Conservation (phyloP, 2,888 invertebrate species). For the Nymphalis c-album region DNA sequence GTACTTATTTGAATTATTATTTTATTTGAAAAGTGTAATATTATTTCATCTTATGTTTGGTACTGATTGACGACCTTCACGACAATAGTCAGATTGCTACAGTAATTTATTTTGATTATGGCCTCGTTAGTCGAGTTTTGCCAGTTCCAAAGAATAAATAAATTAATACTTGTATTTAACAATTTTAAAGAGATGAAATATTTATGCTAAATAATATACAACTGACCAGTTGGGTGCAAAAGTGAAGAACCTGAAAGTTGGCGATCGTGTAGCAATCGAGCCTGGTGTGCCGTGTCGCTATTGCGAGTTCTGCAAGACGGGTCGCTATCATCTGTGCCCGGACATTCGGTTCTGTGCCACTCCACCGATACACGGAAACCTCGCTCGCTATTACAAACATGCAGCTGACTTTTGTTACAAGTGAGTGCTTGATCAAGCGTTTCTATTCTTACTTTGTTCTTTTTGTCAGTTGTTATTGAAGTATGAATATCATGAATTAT, state of each 20-base stretch:
- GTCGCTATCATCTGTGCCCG: slow-evolving; percentile 94
- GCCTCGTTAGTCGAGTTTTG: no score
- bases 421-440: slow-evolving; percentile 60
- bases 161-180: background rate
- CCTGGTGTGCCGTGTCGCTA: slow-evolving; percentile 94
- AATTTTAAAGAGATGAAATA: no score
- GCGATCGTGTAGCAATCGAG: slow-evolving; percentile 96
- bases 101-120: background rate
- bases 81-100: background rate
- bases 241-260: slow-evolving; percentile 86
- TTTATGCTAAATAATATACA: no score
- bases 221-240: slow-evolving; percentile 67
- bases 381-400: slow-evolving; percentile 93
- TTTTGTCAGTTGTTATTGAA: no score
- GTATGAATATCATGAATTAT: no score
- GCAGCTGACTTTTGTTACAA: slow-evolving; percentile 94
- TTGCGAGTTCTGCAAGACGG: slow-evolving; percentile 92
- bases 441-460: no score
- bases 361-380: slow-evolving; percentile 94
- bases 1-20: no score
- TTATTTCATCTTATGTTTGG: background rate
- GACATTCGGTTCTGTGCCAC: slow-evolving; percentile 97
- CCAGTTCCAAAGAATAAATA: background rate
- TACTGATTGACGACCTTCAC: slow-evolving; percentile 1
- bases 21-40: background rate